A percentile compares a stretch with the other conserved stretches of the same genome.
phyloP scores from a whole-genome alignment of 2,888 invertebrate species.

The Dusona sp. region DNA sequence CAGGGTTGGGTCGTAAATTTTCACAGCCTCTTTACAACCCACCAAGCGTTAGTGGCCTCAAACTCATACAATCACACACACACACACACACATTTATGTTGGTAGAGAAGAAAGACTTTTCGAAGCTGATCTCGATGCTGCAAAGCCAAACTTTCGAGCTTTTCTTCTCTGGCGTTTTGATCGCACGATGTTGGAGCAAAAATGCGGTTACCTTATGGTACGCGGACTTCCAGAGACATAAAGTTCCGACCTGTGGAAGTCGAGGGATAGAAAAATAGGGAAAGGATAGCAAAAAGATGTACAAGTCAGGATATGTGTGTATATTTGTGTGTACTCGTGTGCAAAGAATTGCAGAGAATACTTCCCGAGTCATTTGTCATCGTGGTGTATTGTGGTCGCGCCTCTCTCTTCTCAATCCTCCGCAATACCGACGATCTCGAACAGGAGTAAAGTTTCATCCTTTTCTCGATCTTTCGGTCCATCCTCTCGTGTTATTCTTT shows the following conservation, averaged over 20 bases:
- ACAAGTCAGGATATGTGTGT: slow-evolving; percentile 28
- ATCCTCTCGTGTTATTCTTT: slow-evolving; percentile 57
- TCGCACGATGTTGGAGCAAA: slow-evolving; percentile 22
- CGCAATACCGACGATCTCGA: slow-evolving; percentile 71
- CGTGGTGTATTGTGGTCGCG: slow-evolving; percentile 83
- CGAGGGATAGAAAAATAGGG: slow-evolving; percentile 31
- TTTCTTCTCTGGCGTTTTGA: slow-evolving; percentile 41
- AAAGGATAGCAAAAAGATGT: slow-evolving; percentile 37
- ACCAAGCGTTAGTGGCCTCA: slow-evolving; percentile 35
- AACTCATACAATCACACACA: slow-evolving; percentile 22
- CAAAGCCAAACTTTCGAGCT: slow-evolving; percentile 37
- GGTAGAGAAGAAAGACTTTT: slow-evolving; percentile 72
- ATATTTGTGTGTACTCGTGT: not conserved
- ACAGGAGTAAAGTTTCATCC: slow-evolving; percentile 25
- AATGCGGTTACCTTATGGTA: slow-evolving; percentile 43
- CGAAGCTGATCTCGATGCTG: slow-evolving; percentile 52
- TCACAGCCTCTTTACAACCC: slow-evolving; percentile 57
- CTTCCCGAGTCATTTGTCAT: slow-evolving; percentile 82
- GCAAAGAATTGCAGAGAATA: slow-evolving; percentile 49
- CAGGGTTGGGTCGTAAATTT: slow-evolving; percentile 65
- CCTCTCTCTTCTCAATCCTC: slow-evolving; percentile 75
- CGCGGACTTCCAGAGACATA: slow-evolving; percentile 40
- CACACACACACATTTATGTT: slow-evolving; percentile 7
- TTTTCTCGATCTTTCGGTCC: slow-evolving; percentile 44
- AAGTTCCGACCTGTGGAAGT: slow-evolving; percentile 35